Evolutionary conservation across 2,113 vertebrate genomes (phyloP).

Genomic region (Actenoides hombroni): DNA sequence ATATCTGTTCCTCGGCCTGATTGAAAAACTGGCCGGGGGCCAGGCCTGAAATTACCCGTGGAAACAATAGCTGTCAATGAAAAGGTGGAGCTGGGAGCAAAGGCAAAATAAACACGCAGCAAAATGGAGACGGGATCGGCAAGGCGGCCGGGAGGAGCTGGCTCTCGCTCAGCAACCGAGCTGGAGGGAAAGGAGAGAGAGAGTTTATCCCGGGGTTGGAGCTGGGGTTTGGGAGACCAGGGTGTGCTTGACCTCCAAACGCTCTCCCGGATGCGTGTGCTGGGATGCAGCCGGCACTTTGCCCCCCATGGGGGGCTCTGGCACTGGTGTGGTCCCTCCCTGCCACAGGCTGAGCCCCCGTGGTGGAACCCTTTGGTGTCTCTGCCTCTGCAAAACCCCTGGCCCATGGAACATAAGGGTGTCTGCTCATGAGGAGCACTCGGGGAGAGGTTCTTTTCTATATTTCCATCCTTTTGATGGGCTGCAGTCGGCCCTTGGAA

Average conservation of each 20-base stretch:
- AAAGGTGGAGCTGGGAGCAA: background rate
- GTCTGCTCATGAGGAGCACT: fast-evolving
- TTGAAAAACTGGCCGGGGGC: background rate
- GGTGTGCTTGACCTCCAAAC: background rate
- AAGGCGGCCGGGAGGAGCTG: background rate
- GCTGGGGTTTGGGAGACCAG: background rate
- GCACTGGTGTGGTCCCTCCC: background rate
- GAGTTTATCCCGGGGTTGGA: fast-evolving
- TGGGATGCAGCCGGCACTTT: background rate
- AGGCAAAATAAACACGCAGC: fast-evolving
- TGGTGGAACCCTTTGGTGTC: background rate
- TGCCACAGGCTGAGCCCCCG: background rate
- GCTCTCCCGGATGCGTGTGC: background rate
- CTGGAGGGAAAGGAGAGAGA: background rate
- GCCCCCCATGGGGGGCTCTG: background rate
- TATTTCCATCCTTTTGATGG: background rate
- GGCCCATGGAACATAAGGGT: fast-evolving
- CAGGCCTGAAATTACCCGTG: background rate
- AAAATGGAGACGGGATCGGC: background rate
- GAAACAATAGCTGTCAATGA: background rate
- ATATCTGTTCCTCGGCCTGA: background rate
- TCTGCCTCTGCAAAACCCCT: background rate
- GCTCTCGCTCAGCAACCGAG: fast-evolving
- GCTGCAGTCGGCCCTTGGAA: background rate
- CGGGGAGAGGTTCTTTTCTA: fast-evolving